These are phyloP conservation scores for Ennomos erosarius DNA, from an alignment of 2,888 invertebrate species.

Conservation along the genomic window DNA sequence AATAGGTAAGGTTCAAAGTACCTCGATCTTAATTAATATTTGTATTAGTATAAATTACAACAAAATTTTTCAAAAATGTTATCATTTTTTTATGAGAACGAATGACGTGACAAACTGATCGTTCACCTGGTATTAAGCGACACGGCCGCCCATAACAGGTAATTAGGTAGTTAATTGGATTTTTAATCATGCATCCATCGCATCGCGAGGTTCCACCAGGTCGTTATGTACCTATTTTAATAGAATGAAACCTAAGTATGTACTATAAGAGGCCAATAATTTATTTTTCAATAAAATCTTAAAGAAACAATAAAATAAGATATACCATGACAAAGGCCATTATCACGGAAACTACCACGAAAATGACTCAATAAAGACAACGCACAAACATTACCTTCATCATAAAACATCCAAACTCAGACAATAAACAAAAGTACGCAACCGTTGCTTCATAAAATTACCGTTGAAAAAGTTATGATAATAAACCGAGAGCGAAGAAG, in stretches of 20 bases:
- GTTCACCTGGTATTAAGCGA: too few relatives aligned
- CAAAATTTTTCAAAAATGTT: too few relatives aligned
- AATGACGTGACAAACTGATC: too few relatives aligned
- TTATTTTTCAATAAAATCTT: background rate
- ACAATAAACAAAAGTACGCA: conserved; percentile 25
- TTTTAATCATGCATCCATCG: too few relatives aligned
- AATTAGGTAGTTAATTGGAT: too few relatives aligned
- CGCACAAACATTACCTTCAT: conserved; percentile 15
- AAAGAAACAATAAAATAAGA: background rate
- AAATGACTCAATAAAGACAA: conserved; percentile 13
- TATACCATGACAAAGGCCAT: conserved; percentile 2
- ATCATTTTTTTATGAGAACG: too few relatives aligned
- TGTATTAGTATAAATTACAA: too few relatives aligned
- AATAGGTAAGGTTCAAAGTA: background rate
- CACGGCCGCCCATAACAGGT: too few relatives aligned
- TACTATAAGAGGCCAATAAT: too few relatives aligned
- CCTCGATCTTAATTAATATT: background rate
- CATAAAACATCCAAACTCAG: conserved; percentile 19
- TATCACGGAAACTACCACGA: background rate
- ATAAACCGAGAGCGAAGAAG: conserved; percentile 45
- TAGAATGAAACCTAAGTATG: too few relatives aligned
- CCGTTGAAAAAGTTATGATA: conserved; percentile 49
- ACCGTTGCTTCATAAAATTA: conserved; percentile 41
- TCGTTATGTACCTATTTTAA: too few relatives aligned
- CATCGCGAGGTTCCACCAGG: too few relatives aligned